Evolutionary conservation across 2,797 vertebrate species (phyloP).

Genomic region (Scleropages formosus): DNA sequence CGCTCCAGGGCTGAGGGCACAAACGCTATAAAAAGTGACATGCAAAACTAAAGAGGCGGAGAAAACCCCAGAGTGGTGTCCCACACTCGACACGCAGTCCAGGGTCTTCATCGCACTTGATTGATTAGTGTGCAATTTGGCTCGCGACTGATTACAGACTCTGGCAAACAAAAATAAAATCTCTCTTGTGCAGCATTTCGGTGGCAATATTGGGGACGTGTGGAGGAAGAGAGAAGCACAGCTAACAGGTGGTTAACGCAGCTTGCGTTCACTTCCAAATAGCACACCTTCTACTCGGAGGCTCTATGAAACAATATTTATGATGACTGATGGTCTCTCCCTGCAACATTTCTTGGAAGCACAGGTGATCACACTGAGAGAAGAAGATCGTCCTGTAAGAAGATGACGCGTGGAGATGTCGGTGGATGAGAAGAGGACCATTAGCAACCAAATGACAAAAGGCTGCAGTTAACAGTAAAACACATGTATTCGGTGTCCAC

Average conservation of each 20-base stretch:
- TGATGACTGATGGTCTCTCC: too few relatives aligned
- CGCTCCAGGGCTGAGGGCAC: background rate
- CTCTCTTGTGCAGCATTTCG: conserved; percentile 34
- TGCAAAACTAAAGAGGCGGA: conserved; percentile 51
- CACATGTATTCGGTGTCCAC: too few relatives aligned
- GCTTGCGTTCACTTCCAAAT: background rate
- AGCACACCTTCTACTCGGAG: too few relatives aligned
- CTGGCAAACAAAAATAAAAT: conserved; percentile 58
- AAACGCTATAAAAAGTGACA: conserved; percentile 30
- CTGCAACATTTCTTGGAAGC: too few relatives aligned
- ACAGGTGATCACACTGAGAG: too few relatives aligned
- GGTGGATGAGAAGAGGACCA: too few relatives aligned
- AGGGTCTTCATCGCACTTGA: conserved; percentile 59
- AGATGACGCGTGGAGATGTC: too few relatives aligned
- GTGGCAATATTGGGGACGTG: background rate
- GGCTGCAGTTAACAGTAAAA: too few relatives aligned
- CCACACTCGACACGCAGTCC: conserved; percentile 56
- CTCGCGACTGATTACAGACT: conserved; percentile 49
- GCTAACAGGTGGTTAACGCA: background rate
- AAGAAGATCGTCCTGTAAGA: too few relatives aligned
- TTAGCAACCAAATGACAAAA: too few relatives aligned
- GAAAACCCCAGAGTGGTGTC: conserved; percentile 37
- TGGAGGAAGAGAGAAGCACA: background rate
- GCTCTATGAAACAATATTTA: too few relatives aligned
- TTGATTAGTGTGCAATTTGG: conserved; percentile 69